Evolutionary conservation across 2,113 vertebrate species (phyloP).

Genomic region (Eurypyga helias): DNA sequence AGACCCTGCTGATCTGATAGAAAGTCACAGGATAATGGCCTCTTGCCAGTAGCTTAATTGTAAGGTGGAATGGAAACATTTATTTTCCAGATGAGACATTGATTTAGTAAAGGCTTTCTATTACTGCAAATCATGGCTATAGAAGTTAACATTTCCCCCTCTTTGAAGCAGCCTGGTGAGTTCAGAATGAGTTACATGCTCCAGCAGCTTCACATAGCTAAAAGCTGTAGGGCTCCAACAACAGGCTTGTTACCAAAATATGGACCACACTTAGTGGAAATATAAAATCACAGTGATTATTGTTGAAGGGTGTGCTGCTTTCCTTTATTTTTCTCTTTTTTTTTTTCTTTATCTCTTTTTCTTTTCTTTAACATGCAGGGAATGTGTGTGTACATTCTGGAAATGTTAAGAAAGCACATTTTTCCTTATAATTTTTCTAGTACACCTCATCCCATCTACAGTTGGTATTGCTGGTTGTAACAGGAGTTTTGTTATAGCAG

Average conservation of each 20-base stretch:
- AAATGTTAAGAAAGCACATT: background rate
- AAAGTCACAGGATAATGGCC: background rate
- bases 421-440: background rate
- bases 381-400: fast-evolving
- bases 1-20: background rate
- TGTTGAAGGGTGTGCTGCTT: background rate
- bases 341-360: too few relatives aligned
- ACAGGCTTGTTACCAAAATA: background rate
- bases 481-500: background rate
- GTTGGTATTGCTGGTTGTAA: background rate
- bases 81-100: constrained; percentile 44
- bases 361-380: background rate
- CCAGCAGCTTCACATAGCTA: background rate
- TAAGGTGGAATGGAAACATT: constrained; percentile 35
- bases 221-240: background rate
- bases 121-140: constrained; percentile 4
- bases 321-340: background rate
- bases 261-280: background rate
- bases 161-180: background rate
- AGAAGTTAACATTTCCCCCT: background rate
- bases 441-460: background rate
- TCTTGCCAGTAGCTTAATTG: background rate
- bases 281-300: background rate
- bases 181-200: background rate
- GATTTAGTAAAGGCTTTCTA: constrained; percentile 45